Percentiles rank a stretch among this genome's conserved stretches.
Evolutionary conservation across 2,113 vertebrate genomes (phyloP).

Genomic region (Catagonus wagneri): DNA sequence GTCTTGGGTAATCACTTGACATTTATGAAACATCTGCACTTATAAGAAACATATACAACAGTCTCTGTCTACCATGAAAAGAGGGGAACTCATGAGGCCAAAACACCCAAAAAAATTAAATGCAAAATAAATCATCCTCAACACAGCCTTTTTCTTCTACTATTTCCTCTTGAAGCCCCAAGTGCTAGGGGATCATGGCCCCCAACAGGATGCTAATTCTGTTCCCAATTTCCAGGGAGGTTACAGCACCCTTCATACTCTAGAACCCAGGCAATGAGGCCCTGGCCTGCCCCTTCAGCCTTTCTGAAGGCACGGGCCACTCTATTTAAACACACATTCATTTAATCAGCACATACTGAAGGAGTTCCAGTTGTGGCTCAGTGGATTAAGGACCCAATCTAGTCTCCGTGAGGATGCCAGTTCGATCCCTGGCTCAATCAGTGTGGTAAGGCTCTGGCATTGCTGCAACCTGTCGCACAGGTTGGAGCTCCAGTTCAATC

Average conservation of each 20-base stretch:
- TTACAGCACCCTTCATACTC: not conserved
- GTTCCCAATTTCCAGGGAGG: not conserved
- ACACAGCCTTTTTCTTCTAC: not conserved
- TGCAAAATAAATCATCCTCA: not conserved
- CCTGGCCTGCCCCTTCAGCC: not conserved
- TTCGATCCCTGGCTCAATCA: too few relatives aligned
- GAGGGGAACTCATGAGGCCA: not conserved
- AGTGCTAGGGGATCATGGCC: not conserved
- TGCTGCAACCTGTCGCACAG: too few relatives aligned
- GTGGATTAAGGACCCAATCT: too few relatives aligned
- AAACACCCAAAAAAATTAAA: slow-evolving; percentile 55
- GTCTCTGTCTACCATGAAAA: slow-evolving; percentile 38
- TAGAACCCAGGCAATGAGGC: not conserved
- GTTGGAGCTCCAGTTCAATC: too few relatives aligned
- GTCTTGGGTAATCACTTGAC: slow-evolving; percentile 33
- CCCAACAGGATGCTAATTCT: not conserved
- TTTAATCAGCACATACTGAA: not conserved
- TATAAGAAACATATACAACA: not conserved
- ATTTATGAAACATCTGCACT: slow-evolving; percentile 56
- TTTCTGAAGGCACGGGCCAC: not conserved
- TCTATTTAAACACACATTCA: not conserved
- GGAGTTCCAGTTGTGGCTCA: too few relatives aligned
- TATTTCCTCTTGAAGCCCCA: slow-evolving; percentile 21
- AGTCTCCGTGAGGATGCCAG: too few relatives aligned
- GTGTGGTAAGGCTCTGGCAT: too few relatives aligned